Evolutionary conservation across 2,113 vertebrate species (phyloP), one percentile per base, ranked within the genome.

Genomic region (Propithecus coquereli): DNA sequence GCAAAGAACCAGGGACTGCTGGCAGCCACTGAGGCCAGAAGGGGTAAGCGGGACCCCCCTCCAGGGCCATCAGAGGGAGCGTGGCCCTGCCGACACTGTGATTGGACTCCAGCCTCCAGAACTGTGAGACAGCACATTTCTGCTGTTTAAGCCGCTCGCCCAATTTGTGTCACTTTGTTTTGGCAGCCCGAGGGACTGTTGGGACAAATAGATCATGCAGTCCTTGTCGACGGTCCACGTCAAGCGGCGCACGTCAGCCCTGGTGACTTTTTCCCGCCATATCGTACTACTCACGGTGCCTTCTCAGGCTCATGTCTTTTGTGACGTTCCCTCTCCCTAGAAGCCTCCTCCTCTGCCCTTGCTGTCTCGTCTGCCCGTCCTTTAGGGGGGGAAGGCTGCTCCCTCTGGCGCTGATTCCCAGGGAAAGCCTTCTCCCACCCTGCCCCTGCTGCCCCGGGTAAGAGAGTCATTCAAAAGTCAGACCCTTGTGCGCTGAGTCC

Each of bases 361-460:
- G 9, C 47, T 37, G 2, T 37, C 47, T 22, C 45, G 3, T 37
- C 47, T 17, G 57, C 18, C 57, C 37, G 6, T 23, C 43, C 57
- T 30, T 40, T 22, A 20, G 34, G 3, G 23, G 17, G 6, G 5
- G 0, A 54, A 17, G 17, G 17, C 6, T 18, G 52, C 52, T 54
- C 10, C 45, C 32, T 45, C 70, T 3, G n/a, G 40, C 50, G 23
- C 13, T 25, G 11, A 32, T 13, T 14, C 88, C 88, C 70, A 3
- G 18, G 59, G 59, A 14, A 6, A 27, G 40, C 54, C 0, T 0
- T 57, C 3, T 43, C 27, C 43, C 18, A 1, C 7, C 22, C 20
- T 0, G 2, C 20, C 50, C 14, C 37, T 0, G 0, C 32, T 5
- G 14, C 20, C 45, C 1, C 18, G 1, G 37, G 3, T 12, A 65